Evolutionary conservation across 1,140 invertebrate species (phyloP).

Genomic region (Bactericera cockerelli): DNA sequence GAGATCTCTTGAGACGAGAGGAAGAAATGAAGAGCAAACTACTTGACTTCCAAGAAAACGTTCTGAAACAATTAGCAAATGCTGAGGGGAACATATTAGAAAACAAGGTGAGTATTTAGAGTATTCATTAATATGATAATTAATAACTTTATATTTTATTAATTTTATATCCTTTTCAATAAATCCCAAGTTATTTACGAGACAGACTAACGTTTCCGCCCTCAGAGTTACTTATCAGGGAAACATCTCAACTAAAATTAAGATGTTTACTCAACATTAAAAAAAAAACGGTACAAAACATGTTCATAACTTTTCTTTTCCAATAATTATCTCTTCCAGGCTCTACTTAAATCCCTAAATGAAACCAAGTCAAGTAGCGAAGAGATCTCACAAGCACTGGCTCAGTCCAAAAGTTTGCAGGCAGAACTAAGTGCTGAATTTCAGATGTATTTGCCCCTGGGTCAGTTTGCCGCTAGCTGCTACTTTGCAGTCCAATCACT

Average conservation of each 20-base stretch:
- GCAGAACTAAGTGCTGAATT: slow-evolving; percentile 54
- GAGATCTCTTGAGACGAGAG: slow-evolving; percentile 52
- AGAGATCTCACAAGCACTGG: slow-evolving; percentile 62
- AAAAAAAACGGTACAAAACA: no score
- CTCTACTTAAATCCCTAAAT: slow-evolving; percentile 76
- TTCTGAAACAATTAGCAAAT: slow-evolving; percentile 63
- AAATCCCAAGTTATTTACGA: no score
- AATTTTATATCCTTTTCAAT: no score
- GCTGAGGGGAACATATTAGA: slow-evolving; percentile 77
- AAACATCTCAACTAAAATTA: no score
- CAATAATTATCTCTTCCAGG: no score
- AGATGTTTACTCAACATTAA: no score
- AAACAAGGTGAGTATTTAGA: slow-evolving; percentile 52
- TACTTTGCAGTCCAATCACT: slow-evolving; percentile 62
- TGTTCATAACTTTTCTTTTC: no score
- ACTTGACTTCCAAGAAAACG: slow-evolving; percentile 59
- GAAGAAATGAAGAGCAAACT: slow-evolving; percentile 62
- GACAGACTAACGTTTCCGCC: no score
- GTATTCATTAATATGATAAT: no score
- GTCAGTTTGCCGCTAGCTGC: slow-evolving; percentile 54
- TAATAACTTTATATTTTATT: no score
- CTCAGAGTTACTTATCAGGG: no score
- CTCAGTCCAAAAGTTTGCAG: slow-evolving; percentile 53
- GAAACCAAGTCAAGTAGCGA: slow-evolving; percentile 76
- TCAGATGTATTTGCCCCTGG: slow-evolving; percentile 56